Evolutionary conservation across 2,113 vertebrate genomes (phyloP).

Genomic region (Asarcornis scutulata): DNA sequence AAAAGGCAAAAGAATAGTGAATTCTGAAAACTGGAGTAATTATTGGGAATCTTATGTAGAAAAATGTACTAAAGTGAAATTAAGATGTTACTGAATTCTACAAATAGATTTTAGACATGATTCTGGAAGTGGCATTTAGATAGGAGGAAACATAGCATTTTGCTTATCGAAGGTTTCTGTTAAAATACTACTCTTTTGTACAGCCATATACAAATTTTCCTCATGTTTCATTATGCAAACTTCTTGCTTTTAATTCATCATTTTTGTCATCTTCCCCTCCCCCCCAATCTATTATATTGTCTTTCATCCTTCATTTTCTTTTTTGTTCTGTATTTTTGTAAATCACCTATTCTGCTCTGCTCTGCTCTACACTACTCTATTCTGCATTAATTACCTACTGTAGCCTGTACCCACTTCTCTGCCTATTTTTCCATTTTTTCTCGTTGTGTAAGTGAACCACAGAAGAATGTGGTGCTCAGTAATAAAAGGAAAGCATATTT

Average conservation of each 20-base stretch:
- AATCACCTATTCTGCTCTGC: accelerated
- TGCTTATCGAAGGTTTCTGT: background rate
- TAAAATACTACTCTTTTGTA: background rate
- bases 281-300: background rate
- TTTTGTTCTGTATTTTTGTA: background rate
- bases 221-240: background rate
- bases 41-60: background rate
- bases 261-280: background rate
- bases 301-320: background rate
- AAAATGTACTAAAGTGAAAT: background rate
- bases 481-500: background rate
- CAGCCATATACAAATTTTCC: background rate
- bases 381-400: background rate
- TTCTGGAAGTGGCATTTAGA: background rate
- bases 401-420: background rate
- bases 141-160: background rate
- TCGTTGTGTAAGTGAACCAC: background rate
- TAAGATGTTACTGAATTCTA: background rate
- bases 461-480: background rate
- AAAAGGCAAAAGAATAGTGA: background rate
- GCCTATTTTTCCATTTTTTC: background rate
- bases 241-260: background rate
- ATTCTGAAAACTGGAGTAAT: background rate
- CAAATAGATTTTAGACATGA: background rate
- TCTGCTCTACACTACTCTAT: background rate